Percentiles rank a stretch among this genome's conserved stretches.
phyloP scores from a whole-genome alignment of 2,113 vertebrate genomes.

The Lophochroa leadbeateri region DNA sequence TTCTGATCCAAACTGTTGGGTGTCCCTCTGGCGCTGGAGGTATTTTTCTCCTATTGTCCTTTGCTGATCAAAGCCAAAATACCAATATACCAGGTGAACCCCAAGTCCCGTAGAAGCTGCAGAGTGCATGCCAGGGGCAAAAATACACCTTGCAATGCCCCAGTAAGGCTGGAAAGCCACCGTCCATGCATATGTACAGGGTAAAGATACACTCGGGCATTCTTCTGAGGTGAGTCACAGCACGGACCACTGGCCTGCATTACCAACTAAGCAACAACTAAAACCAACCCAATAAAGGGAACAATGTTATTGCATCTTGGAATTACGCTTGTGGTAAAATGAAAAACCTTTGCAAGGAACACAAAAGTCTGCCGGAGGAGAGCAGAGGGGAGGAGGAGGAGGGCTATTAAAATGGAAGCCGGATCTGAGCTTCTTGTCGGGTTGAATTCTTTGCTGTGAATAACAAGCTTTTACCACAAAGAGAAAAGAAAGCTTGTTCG shows the following conservation, averaged over 20 bases:
- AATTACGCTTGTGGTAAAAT: neutral
- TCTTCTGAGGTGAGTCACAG: neutral
- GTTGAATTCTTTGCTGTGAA: conserved; percentile 51
- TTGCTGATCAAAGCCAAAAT: neutral
- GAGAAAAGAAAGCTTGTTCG: conserved; percentile 43
- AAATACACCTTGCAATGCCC: neutral
- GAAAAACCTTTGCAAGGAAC: conserved; percentile 36
- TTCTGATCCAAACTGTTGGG: neutral
- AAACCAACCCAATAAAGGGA: neutral
- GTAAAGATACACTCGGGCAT: accelerated
- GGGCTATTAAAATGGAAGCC: conserved; percentile 46
- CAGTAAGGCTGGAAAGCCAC: neutral
- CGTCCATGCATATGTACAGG: neutral
- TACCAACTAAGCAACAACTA: neutral
- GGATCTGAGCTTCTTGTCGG: neutral
- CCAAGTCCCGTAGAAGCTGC: neutral
- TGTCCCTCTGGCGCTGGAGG: neutral
- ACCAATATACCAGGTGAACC: neutral
- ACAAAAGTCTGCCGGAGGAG: neutral
- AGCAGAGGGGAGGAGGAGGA: neutral
- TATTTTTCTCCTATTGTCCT: neutral
- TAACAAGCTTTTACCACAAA: conserved; percentile 49
- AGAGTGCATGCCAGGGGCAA: neutral
- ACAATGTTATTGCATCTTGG: conserved; percentile 2
- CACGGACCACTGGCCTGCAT: accelerated